A percentile compares a stretch with the other conserved stretches of the same genome.
Evolutionary conservation across 2,888 invertebrate species (phyloP).

Genomic region (Ornithoptera alexandrae): DNA sequence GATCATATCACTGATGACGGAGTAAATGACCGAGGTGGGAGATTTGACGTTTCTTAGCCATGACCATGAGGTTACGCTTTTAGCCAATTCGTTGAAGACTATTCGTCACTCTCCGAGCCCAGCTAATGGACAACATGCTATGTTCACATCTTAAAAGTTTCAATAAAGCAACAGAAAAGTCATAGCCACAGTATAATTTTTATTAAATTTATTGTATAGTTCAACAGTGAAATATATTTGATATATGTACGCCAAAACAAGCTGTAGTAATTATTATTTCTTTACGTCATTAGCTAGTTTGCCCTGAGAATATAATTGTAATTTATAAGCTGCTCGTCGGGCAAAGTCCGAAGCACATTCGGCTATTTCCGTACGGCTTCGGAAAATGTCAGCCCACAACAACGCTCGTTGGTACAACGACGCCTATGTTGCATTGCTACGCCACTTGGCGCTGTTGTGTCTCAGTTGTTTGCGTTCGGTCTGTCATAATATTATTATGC

Average conservation of each 20-base stretch:
- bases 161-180: not conserved
- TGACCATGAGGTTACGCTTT: no score
- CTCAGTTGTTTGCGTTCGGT: conserved; percentile 47
- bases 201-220: not conserved
- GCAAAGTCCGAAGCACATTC: conserved; percentile 61
- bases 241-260: not conserved
- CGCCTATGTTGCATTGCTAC: conserved; percentile 34
- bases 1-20: no score
- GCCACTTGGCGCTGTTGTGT: conserved; percentile 34
- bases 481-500: conserved; percentile 58
- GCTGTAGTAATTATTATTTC: conserved; percentile 30
- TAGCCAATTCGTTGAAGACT: no score
- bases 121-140: no score
- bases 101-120: no score
- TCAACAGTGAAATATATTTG: not conserved
- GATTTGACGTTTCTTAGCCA: no score
- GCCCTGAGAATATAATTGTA: conserved; percentile 33
- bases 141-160: no score
- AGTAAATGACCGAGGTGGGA: no score
- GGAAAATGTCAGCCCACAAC: conserved; percentile 66
- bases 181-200: not conserved
- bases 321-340: conserved; percentile 36
- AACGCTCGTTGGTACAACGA: conserved; percentile 43
- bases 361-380: conserved; percentile 59
- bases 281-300: conserved; percentile 26